Evolutionary conservation across 2,797 vertebrate species (phyloP).

Genomic region (Buphagus erythrorhynchus): DNA sequence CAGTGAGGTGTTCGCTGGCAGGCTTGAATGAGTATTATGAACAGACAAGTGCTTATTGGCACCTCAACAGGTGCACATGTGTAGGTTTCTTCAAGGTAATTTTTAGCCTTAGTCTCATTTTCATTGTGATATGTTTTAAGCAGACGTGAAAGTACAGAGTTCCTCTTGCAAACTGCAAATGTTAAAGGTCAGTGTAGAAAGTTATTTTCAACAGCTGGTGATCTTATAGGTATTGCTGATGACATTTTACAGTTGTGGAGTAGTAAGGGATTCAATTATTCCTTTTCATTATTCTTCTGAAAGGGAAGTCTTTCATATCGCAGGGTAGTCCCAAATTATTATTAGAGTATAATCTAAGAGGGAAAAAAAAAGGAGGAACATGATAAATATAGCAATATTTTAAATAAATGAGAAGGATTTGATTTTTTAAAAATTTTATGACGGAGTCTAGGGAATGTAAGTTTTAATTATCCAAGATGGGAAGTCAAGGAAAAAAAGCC

Average conservation of each 20-base stretch:
- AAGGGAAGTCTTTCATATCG: background rate
- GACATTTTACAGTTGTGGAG: slow-evolving; percentile 32
- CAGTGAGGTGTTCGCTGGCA: background rate
- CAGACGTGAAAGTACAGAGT: background rate
- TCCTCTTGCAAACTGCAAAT: background rate
- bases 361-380: background rate
- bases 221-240: slow-evolving; percentile 31
- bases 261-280: background rate
- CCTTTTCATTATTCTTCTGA: slow-evolving; percentile 3
- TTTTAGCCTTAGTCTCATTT: background rate
- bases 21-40: background rate
- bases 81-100: background rate
- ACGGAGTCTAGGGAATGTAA: background rate
- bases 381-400: background rate
- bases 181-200: slow-evolving; percentile 51
- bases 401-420: background rate
- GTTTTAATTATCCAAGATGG: background rate
- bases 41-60: background rate
- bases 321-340: background rate
- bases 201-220: slow-evolving; percentile 55
- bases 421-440: background rate
- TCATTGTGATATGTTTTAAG: background rate
- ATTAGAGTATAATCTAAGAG: background rate
- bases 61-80: accelerated
- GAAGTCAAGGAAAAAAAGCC: background rate